Percentiles rank a stretch among this genome's conserved stretches.
These are phyloP conservation scores for Zygaena filipendulae DNA, from an alignment of 2,888 invertebrate species.

Conservation along the genomic window DNA sequence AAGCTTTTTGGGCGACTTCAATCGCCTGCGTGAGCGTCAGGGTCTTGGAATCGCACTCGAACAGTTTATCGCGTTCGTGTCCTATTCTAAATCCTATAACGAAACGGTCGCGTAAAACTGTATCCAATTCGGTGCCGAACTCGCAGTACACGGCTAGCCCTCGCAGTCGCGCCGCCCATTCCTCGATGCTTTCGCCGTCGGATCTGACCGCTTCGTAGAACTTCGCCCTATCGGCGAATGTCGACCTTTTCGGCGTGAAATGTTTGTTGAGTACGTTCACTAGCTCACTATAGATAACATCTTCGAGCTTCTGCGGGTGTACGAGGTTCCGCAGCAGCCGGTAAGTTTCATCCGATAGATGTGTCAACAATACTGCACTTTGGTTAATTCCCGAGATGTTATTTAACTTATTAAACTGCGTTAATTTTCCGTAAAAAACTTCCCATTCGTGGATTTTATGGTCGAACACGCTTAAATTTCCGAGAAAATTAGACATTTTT, in stretches of 20 bases:
- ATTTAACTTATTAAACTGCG: constrained; percentile 10
- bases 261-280: constrained; percentile 8
- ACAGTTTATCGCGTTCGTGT: constrained; percentile 11
- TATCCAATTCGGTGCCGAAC: constrained; percentile 11
- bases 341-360: constrained; percentile 15
- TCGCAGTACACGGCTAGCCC: constrained; percentile 14
- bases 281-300: constrained; percentile 3
- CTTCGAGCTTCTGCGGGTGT: constrained; percentile 9
- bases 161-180: constrained; percentile 16
- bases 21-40: constrained; percentile 10
- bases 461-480: constrained; percentile 13
- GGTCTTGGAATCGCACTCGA: constrained; percentile 10
- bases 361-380: constrained; percentile 10
- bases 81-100: constrained; percentile 13
- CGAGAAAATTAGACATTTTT: too few species aligned
- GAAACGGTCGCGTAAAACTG: constrained; percentile 10
- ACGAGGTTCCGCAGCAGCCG: constrained; percentile 10
- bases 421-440: too few species aligned
- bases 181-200: constrained; percentile 12
- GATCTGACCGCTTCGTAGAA: constrained; percentile 15
- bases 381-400: constrained; percentile 5
- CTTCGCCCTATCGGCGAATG: constrained; percentile 15
- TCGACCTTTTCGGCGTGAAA: constrained; percentile 15
- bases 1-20: constrained; percentile 12
- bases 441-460: constrained; percentile 9